A percentile compares a stretch with the other conserved stretches of the same genome.
These are phyloP conservation scores for Eupithecia subumbrata DNA, from an alignment of 2,888 invertebrate species.

Conservation along the genomic window DNA sequence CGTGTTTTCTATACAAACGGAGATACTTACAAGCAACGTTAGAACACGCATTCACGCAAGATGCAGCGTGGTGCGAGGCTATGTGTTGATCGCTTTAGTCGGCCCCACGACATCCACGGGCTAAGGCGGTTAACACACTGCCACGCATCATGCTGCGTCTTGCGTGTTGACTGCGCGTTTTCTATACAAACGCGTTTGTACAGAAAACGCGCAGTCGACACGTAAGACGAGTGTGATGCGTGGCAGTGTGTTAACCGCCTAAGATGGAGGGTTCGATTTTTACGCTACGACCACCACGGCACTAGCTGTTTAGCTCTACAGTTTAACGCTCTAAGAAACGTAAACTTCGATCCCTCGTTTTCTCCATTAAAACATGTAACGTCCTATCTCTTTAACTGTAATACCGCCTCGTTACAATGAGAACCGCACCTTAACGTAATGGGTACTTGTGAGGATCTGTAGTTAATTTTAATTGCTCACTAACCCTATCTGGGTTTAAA, in stretches of 20 bases:
- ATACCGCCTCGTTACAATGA: not conserved
- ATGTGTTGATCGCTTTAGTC: no score
- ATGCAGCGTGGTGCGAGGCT: no score
- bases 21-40: no score
- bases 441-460: not conserved
- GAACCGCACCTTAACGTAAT: not conserved
- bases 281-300: not conserved
- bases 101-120: not conserved
- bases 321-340: not conserved
- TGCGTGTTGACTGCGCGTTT: no score
- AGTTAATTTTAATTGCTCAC: slow-evolving; percentile 4
- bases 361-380: not conserved
- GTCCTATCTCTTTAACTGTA: not conserved
- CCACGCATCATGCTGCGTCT: no score
- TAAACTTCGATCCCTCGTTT: not conserved
- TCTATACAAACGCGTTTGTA: no score
- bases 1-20: no score
- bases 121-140: no score
- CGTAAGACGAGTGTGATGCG: no score
- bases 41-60: no score
- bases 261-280: not conserved
- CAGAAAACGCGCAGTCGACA: no score
- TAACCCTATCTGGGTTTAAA: slow-evolving; percentile 9
- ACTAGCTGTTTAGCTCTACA: not conserved
- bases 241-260: no score